phyloP scores from a whole-genome alignment of 2,888 invertebrate species.

The Dolichomitus sp. region DNA sequence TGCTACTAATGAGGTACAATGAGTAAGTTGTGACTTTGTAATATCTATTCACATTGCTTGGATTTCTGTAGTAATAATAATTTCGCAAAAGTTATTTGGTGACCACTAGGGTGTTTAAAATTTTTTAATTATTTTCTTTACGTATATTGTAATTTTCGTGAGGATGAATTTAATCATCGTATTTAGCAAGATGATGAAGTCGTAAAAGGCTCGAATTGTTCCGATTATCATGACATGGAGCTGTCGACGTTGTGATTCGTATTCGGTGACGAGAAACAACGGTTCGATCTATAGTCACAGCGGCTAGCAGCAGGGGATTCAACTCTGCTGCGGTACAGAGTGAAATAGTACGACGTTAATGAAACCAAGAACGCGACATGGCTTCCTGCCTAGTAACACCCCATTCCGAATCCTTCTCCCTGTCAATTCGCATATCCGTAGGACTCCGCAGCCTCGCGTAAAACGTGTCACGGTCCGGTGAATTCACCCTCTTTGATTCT shows the following conservation, averaged over 20 bases:
- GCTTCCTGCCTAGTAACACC: slow-evolving; percentile 85
- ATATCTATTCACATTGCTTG: background rate
- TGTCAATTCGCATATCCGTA: slow-evolving; percentile 74
- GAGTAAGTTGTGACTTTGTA: background rate
- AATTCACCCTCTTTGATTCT: slow-evolving; percentile 81
- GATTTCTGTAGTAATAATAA: too few relatives aligned
- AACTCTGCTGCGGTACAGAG: slow-evolving; percentile 29
- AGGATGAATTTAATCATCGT: background rate
- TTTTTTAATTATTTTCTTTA: too few relatives aligned
- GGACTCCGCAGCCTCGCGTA: slow-evolving; percentile 70
- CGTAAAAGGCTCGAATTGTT: slow-evolving; percentile 46
- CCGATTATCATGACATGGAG: slow-evolving; percentile 57
- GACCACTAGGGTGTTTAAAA: too few relatives aligned
- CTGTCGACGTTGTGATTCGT: slow-evolving; percentile 37
- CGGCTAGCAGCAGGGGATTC: slow-evolving; percentile 3
- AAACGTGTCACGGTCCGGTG: slow-evolving; percentile 72
- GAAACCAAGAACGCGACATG: slow-evolving; percentile 81
- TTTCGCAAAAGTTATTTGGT: too few relatives aligned
- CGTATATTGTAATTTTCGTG: background rate
- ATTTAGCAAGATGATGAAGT: slow-evolving; percentile 41
- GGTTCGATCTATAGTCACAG: background rate
- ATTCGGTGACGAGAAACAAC: slow-evolving; percentile 29
- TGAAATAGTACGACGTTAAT: slow-evolving; percentile 74
- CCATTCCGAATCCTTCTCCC: slow-evolving; percentile 76
- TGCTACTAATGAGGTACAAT: background rate